Conservation (phyloP, 2,113 vertebrate species). For the Saccopteryx bilineata region DNA sequence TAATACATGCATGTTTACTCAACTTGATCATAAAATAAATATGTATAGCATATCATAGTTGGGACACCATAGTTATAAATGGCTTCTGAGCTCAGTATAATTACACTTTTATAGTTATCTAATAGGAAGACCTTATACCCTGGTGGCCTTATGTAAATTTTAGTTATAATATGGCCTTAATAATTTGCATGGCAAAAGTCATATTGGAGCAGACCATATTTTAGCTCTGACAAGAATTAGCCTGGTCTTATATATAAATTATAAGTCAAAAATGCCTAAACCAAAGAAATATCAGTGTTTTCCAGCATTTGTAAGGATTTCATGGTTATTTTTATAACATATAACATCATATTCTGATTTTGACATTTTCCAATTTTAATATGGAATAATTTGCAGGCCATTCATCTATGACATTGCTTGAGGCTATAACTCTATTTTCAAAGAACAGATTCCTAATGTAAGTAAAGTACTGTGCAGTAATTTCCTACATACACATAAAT, state of each 20-base stretch:
- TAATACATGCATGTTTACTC: background rate
- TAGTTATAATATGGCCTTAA: background rate
- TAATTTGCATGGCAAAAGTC: background rate
- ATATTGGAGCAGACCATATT: background rate
- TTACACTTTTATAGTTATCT: background rate
- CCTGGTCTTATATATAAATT: background rate
- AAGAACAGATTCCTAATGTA: conserved; percentile 3
- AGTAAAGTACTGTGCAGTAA: background rate
- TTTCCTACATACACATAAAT: conserved; percentile 17
- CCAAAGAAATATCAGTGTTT: background rate
- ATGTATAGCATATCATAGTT: background rate
- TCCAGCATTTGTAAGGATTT: background rate
- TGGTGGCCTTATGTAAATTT: background rate
- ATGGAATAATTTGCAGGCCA: conserved; percentile 33
- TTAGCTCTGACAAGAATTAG: conserved; percentile 13
- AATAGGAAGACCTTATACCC: background rate
- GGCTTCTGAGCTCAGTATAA: background rate
- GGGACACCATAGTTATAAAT: background rate
- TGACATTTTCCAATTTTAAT: conserved; percentile 41
- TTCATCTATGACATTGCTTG: conserved; percentile 47
- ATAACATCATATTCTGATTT: conserved; percentile 42
- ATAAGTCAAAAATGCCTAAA: background rate
- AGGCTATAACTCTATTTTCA: conserved; percentile 29
- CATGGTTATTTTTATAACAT: conserved; percentile 54
- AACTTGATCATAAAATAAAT: background rate